Evolutionary conservation across 1,140 invertebrate species (phyloP).

Genomic region (Drosophila kikkawai): DNA sequence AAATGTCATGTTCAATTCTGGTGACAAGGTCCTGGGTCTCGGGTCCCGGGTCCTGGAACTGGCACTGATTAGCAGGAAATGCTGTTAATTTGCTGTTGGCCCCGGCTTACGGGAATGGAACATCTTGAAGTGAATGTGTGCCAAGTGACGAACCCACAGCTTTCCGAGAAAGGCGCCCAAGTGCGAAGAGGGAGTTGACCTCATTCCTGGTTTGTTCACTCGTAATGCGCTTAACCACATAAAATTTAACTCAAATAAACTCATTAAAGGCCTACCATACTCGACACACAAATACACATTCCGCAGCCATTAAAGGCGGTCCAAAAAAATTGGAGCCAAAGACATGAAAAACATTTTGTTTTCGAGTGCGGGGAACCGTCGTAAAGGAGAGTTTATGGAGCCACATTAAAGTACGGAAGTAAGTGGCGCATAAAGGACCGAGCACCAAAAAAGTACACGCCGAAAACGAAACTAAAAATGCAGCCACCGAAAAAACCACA

Average conservation of each 20-base stretch:
- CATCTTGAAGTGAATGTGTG: constrained; percentile 43
- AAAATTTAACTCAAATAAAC: constrained; percentile 81
- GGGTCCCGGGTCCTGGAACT: not conserved
- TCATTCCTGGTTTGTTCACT: constrained; percentile 37
- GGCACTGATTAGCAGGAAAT: constrained; percentile 41
- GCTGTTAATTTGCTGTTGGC: constrained; percentile 23
- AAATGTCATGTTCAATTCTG: constrained; percentile 73
- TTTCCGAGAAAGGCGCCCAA: constrained; percentile 15
- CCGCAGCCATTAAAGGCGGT: constrained; percentile 31
- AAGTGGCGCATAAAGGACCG: constrained; percentile 64
- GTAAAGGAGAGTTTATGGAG: constrained; percentile 76
- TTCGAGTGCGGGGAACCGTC: constrained; percentile 41
- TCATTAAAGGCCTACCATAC: constrained; percentile 77
- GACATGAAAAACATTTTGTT: constrained; percentile 64
- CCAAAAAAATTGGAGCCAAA: constrained; percentile 27
- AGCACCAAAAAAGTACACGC: constrained; percentile 28
- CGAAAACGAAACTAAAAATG: constrained; percentile 59
- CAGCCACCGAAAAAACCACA: constrained; percentile 29
- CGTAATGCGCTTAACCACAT: constrained; percentile 76
- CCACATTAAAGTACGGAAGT: constrained; percentile 78
- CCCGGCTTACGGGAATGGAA: not conserved
- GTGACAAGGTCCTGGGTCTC: constrained; percentile 46
- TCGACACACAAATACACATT: constrained; percentile 56
- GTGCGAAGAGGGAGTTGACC: constrained; percentile 32
- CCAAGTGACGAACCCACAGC: constrained; percentile 25